phyloP scores from a whole-genome alignment of 2,113 vertebrate genomes.

The Tychaedon coryphoeus region DNA sequence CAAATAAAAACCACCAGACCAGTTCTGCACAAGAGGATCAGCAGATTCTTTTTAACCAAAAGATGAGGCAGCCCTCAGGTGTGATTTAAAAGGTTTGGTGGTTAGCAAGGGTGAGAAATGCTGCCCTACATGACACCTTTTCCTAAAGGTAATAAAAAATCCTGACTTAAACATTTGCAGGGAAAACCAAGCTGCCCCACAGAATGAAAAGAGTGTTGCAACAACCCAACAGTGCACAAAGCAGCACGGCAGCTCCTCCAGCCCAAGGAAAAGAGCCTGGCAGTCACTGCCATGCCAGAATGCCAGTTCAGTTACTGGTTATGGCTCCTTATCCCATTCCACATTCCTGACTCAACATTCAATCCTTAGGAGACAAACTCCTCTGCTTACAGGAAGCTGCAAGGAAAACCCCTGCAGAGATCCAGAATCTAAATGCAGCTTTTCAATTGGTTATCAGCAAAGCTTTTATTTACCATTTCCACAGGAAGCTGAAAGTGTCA shows the following conservation, averaged over 20 bases:
- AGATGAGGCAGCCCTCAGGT: background rate
- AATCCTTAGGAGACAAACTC: background rate
- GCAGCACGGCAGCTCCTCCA: accelerated
- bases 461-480: background rate
- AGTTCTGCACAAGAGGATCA: background rate
- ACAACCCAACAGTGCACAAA: background rate
- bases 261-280: background rate
- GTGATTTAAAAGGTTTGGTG: background rate
- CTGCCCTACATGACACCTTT: background rate
- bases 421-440: accelerated
- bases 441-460: background rate
- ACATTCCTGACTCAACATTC: background rate
- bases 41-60: background rate
- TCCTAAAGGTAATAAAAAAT: background rate
- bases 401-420: background rate
- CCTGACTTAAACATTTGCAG: background rate
- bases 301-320: background rate
- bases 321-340: background rate
- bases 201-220: background rate
- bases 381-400: background rate
- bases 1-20: background rate
- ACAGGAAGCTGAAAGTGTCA: background rate
- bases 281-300: background rate
- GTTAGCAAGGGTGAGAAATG: background rate
- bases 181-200: background rate